Evolutionary conservation across 2,888 invertebrate species (phyloP).

Genomic region (Xestia sexstrigata): DNA sequence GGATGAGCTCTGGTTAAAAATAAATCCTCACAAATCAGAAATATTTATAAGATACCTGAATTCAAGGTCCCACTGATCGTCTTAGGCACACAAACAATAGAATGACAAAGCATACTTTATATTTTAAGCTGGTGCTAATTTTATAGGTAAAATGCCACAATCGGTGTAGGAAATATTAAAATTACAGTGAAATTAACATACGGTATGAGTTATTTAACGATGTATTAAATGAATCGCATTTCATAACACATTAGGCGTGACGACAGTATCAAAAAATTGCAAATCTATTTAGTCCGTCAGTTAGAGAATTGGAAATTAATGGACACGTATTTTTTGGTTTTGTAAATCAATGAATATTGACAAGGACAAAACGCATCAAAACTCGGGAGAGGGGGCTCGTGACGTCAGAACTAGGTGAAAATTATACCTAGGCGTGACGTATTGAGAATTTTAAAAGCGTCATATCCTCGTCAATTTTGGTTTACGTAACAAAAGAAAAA

Average conservation of each 20-base stretch:
- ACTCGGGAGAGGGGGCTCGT: too few species aligned
- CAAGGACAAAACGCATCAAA: too few species aligned
- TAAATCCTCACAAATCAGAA: constrained; percentile 52
- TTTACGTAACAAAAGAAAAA: too few species aligned
- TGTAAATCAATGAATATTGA: too few species aligned
- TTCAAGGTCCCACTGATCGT: constrained; percentile 46
- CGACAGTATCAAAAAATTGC: too few species aligned
- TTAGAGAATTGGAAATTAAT: too few species aligned
- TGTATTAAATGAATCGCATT: constrained; percentile 42
- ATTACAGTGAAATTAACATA: constrained; percentile 41
- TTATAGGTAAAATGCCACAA: constrained; percentile 33
- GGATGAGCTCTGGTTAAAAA: constrained; percentile 52
- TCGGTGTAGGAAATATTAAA: constrained; percentile 37
- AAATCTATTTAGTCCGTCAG: too few species aligned
- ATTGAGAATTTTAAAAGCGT: too few species aligned
- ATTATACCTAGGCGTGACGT: too few species aligned
- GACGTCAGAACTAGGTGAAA: too few species aligned
- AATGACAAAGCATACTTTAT: constrained; percentile 21
- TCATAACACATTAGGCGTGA: constrained; percentile 51
- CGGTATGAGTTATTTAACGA: constrained; percentile 42
- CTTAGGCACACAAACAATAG: constrained; percentile 31
- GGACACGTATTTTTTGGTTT: too few species aligned
- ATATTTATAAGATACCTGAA: constrained; percentile 49
- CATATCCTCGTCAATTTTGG: too few species aligned
- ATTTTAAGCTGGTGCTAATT: constrained; percentile 21